These are phyloP conservation scores for Eristalis tenax DNA, from an alignment of 2,888 invertebrate species.

Conservation along the genomic window DNA sequence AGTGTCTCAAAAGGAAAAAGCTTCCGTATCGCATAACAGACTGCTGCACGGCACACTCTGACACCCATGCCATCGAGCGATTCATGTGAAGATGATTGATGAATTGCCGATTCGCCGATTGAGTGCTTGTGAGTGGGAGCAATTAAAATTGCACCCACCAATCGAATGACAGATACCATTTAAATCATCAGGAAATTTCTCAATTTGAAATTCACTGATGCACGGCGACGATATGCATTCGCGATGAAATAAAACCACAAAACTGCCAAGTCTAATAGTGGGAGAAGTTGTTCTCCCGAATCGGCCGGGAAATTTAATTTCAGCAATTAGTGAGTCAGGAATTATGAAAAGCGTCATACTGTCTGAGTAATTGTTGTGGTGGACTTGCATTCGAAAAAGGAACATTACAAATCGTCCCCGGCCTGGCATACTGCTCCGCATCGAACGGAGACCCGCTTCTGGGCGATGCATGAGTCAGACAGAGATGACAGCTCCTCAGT, in stretches of 20 bases:
- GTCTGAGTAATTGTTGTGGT: constrained; percentile 40
- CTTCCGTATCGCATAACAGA: background rate
- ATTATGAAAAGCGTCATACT: constrained; percentile 32
- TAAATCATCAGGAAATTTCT: constrained; percentile 36
- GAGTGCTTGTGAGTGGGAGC: constrained; percentile 42
- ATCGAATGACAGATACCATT: constrained; percentile 21
- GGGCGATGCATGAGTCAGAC: too few species aligned
- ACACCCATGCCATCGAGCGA: background rate
- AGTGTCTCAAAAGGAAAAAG: background rate
- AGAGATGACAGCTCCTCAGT: too few species aligned
- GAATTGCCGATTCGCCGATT: constrained; percentile 13
- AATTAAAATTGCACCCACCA: constrained; percentile 24
- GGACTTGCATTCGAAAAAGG: too few species aligned
- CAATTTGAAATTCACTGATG: constrained; percentile 23
- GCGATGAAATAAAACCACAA: constrained; percentile 2
- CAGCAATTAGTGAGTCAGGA: constrained; percentile 20
- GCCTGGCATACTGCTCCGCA: background rate
- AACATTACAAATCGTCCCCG: background rate
- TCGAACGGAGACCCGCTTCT: too few species aligned
- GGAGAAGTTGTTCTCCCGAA: background rate
- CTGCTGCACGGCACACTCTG: background rate
- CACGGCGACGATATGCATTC: constrained; percentile 7
- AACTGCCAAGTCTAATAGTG: background rate
- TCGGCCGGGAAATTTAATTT: background rate
- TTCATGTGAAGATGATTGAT: constrained; percentile 2